Evolutionary conservation across 2,113 vertebrate genomes (phyloP).

Genomic region (Trinectes maculatus): DNA sequence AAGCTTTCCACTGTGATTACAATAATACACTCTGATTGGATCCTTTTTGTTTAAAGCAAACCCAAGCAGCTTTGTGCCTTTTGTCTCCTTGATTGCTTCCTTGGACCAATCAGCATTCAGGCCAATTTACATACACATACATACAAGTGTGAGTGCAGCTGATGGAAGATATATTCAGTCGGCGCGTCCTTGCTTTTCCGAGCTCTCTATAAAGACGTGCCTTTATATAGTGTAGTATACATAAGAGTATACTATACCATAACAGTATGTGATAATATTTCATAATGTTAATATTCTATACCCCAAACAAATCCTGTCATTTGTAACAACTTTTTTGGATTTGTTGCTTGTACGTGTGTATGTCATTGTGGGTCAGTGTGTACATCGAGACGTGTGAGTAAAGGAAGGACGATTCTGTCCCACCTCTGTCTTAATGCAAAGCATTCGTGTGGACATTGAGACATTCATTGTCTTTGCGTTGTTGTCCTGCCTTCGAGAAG

Average conservation of each 20-base stretch:
- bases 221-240: not conserved
- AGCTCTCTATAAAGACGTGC: no score
- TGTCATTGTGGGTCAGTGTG: conserved; percentile 2
- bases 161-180: conserved; percentile 15
- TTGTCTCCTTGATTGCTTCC: conserved; percentile 63
- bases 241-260: not conserved
- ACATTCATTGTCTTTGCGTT: conserved; percentile 23
- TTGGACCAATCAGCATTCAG: conserved; percentile 57
- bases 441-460: conserved; percentile 32
- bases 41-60: conserved; percentile 52
- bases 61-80: conserved; percentile 35
- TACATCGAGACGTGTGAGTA: conserved; percentile 6
- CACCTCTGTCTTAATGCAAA: conserved; percentile 17
- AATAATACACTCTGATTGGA: conserved; percentile 68
- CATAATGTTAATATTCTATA: not conserved
- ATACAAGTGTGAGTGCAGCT: conserved; percentile 8
- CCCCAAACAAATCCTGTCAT: not conserved
- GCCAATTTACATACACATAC: conserved; percentile 40
- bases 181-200: conserved; percentile 4
- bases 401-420: conserved; percentile 17
- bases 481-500: conserved; percentile 10
- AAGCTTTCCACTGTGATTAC: conserved; percentile 59
- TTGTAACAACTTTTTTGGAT: no score
- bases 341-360: no score
- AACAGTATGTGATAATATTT: conserved; percentile 5